phyloP scores from a whole-genome alignment of 2,797 vertebrate genomes.

The Mallotus villosus region DNA sequence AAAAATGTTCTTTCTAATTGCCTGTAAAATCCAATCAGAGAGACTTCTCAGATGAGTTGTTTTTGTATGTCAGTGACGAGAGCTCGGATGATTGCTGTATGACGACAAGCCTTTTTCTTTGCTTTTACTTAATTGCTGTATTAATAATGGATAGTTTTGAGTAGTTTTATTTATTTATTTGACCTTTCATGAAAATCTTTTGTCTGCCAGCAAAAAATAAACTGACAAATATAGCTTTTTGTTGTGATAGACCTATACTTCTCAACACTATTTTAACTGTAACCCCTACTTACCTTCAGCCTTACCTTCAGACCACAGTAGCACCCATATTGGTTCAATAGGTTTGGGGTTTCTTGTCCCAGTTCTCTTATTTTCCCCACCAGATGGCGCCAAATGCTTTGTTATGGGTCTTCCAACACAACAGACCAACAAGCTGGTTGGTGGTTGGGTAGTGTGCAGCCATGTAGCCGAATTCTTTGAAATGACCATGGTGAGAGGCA shows the following conservation, averaged over 20 bases:
- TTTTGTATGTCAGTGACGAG: conserved; percentile 16
- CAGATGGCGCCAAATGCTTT: background rate
- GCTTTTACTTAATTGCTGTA: conserved; percentile 53
- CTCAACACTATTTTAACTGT: background rate
- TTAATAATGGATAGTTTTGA: conserved; percentile 51
- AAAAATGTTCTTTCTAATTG: background rate
- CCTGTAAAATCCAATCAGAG: too few relatives aligned
- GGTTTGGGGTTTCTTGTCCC: too few relatives aligned
- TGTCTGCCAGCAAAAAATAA: conserved; percentile 60
- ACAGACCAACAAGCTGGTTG: background rate
- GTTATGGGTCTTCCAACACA: background rate
- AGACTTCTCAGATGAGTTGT: too few relatives aligned
- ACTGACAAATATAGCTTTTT: conserved; percentile 21
- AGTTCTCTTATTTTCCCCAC: background rate
- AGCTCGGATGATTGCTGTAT: conserved; percentile 33
- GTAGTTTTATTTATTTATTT: conserved; percentile 70
- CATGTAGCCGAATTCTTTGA: background rate
- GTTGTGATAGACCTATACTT: conserved; percentile 11
- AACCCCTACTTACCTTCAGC: background rate
- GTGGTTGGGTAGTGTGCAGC: background rate
- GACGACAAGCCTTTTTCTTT: conserved; percentile 37
- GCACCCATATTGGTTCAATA: too few relatives aligned
- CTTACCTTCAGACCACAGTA: background rate
- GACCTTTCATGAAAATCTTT: conserved; percentile 53
- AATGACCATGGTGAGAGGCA: background rate